phyloP scores from a whole-genome alignment of 2,113 vertebrate genomes.

The Brachyhypopomus occidentalis region DNA sequence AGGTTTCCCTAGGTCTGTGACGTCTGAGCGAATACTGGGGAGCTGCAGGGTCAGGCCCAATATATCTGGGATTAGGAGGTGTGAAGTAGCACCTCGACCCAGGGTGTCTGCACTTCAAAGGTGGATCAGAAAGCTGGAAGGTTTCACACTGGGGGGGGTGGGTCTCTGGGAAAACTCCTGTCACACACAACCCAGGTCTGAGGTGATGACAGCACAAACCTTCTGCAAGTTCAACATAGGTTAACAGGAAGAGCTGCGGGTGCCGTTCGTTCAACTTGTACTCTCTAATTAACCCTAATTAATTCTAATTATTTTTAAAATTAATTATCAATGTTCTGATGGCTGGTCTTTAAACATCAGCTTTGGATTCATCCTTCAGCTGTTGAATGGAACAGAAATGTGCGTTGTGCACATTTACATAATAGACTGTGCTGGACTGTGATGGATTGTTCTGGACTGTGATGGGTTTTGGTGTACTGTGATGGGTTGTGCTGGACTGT shows the following conservation, averaged over 20 bases:
- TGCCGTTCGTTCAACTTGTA: too few species aligned
- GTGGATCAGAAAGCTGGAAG: constrained; percentile 51
- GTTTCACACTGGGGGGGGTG: constrained; percentile 70
- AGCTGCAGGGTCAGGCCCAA: constrained; percentile 42
- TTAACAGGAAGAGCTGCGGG: neutral
- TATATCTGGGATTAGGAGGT: constrained; percentile 68
- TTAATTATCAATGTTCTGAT: too few species aligned
- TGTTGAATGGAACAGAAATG: too few species aligned
- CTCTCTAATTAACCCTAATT: too few species aligned
- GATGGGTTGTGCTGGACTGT: too few species aligned
- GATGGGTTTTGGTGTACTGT: neutral
- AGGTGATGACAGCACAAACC: constrained; percentile 6
- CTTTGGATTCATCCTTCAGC: too few species aligned
- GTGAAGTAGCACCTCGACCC: constrained; percentile 65
- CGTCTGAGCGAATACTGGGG: constrained; percentile 35
- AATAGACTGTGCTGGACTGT: too few species aligned
- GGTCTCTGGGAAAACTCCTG: constrained; percentile 67
- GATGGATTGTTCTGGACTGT: too few species aligned
- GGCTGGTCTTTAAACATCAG: too few species aligned
- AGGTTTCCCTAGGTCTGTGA: constrained; percentile 20
- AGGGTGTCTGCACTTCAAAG: constrained; percentile 69
- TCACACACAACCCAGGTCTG: constrained; percentile 9
- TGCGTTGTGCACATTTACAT: too few species aligned
- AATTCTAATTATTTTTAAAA: too few species aligned
- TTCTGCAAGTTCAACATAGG: constrained; percentile 15